These are phyloP conservation scores for Gila robusta DNA, from an alignment of 2,797 vertebrate species.

Conservation along the genomic window DNA sequence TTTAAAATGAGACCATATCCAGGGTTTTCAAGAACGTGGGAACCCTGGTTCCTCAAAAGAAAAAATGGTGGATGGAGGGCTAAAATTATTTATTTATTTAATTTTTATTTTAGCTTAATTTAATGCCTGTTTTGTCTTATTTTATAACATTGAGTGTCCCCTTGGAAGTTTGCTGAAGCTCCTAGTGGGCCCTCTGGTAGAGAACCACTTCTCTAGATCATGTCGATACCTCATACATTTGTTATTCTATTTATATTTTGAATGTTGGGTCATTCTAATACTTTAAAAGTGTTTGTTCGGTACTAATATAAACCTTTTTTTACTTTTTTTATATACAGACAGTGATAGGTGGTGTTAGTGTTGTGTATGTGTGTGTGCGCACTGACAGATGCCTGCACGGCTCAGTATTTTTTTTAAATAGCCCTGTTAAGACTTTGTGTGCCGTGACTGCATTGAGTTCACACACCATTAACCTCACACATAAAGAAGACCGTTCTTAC, in stretches of 20 bases:
- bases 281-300: neutral
- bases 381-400: conserved; percentile 34
- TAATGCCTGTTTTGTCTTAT: neutral
- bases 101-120: neutral
- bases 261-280: neutral
- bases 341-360: neutral
- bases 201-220: neutral
- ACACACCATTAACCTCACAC: conserved; percentile 55
- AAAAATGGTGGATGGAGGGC: neutral
- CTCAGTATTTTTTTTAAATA: conserved; percentile 44
- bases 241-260: neutral
- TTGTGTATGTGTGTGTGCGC: neutral
- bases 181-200: neutral
- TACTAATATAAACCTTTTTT: neutral
- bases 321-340: neutral
- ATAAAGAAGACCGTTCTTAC: conserved; percentile 40
- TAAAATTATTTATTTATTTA: neutral
- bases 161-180: neutral
- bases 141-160: neutral
- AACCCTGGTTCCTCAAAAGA: neutral
- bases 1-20: neutral
- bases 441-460: conserved; percentile 46
- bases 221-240: neutral
- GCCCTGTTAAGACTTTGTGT: conserved; percentile 46
- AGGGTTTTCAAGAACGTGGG: neutral